Percentiles rank a stretch among this genome's conserved stretches.
Conservation (phyloP, 2,888 invertebrate species). For the Prenolepis imparis region DNA sequence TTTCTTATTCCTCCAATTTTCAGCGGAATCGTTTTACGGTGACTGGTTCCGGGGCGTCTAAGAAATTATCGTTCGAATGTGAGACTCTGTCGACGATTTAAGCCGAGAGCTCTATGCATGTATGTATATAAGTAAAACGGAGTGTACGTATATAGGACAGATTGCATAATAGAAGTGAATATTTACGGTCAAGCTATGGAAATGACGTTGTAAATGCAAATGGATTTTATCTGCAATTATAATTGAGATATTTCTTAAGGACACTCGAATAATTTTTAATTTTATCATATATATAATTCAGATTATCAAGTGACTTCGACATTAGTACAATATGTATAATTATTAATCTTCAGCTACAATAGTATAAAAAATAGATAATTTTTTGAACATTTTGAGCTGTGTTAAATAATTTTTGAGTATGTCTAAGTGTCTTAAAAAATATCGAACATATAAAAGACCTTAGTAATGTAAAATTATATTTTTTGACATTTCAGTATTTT, state of each 20-base stretch:
- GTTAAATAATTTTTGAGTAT: no score
- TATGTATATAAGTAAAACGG: slow-evolving; percentile 20
- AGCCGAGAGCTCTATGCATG: slow-evolving; percentile 6
- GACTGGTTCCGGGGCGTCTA: background rate
- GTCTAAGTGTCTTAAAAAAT: no score
- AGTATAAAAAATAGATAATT: no score
- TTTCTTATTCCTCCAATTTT: slow-evolving; percentile 34
- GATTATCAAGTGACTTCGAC: background rate
- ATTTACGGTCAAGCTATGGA: slow-evolving; percentile 20
- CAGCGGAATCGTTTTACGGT: slow-evolving; percentile 11
- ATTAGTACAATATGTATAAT: background rate
- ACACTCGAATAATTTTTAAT: background rate
- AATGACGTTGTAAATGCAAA: slow-evolving; percentile 39
- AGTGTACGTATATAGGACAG: background rate
- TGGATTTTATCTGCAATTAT: slow-evolving; percentile 45
- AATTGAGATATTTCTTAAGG: slow-evolving; percentile 8
- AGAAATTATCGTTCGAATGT: slow-evolving; percentile 12
- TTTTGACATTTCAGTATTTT: no score
- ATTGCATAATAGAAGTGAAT: slow-evolving; percentile 35
- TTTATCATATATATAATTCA: background rate
- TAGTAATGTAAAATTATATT: no score
- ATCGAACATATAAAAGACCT: no score
- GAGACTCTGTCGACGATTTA: slow-evolving; percentile 4
- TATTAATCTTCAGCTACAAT: background rate
- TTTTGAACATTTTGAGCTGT: no score